Evolutionary conservation across 2,888 invertebrate species (phyloP), one percentile per base, ranked within the genome.

Genomic region (Andrena bucephala): DNA sequence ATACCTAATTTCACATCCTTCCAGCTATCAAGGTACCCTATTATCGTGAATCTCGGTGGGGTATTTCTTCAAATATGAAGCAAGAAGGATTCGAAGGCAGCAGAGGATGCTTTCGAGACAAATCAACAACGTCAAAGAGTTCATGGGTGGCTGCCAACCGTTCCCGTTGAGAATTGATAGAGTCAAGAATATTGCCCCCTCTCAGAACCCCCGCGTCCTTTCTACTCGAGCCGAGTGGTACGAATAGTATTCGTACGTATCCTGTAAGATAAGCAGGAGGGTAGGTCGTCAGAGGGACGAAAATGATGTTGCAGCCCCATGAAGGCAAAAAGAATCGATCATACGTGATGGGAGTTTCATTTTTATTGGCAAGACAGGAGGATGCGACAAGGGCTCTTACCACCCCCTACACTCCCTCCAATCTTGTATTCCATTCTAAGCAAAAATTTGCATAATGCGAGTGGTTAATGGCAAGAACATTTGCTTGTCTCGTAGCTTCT

Each of bases 321-420:
- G 87, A 74, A 84, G 74, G 85, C 88, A 82, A 81, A 86, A 87
- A 89, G 90, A 92, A 93, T 93, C 92, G 92, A 93, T 93, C 93
- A 93, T 92, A 92, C 91, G 89, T 91, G 92, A 92, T 92, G 91
- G 89, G 89, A 92, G 92, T 92, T 92, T 90, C 91, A 92, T 91
- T 92, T 91, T 93, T 91, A 92, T 92, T 92, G 92, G 91, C 86
- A 88, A 87, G 82, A 86, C 86, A 86, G 89, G 87, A 89, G 85
- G 83, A 87, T 85, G 78, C 77, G 85, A 79, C 85, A 83, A 89
- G 84, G 86, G 84, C 81, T 86, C 84, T 75, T 68, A 24, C 27
- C 60, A 27, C 65, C 63, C 73, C 63, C 74, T 33, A 20, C 50
- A 33, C 42, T 33, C 10, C 20, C 50, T 42, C 1, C 16, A 59